Evolutionary conservation across 2,797 vertebrate genomes (phyloP).

Genomic region (Spondyliosoma cantharus): DNA sequence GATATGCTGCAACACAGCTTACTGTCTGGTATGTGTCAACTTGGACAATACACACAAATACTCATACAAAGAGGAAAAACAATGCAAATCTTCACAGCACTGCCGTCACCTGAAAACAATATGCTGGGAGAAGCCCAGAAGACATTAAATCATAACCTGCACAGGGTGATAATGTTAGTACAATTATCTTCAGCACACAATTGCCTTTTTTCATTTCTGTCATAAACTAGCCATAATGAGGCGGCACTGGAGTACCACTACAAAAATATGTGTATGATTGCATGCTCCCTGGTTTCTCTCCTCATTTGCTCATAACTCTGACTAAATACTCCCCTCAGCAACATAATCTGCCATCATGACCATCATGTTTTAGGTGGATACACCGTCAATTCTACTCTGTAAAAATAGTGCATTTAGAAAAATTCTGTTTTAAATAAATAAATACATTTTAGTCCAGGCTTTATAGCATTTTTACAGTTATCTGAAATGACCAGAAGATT

Average conservation of each 20-base stretch:
- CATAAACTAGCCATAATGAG: constrained; percentile 74
- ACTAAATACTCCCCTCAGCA: constrained; percentile 61
- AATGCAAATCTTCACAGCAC: constrained; percentile 1
- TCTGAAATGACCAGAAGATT: background rate
- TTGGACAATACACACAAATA: background rate
- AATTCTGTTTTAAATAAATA: background rate
- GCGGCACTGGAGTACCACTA: constrained; percentile 62
- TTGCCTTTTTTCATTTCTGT: constrained; percentile 42
- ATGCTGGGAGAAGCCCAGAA: background rate
- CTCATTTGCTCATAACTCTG: constrained; percentile 48
- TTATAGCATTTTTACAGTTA: background rate
- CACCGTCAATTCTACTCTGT: background rate
- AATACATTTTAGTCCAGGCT: background rate
- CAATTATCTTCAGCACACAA: constrained; percentile 60
- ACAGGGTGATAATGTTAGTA: constrained; percentile 33
- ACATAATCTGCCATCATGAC: constrained; percentile 33
- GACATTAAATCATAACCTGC: constrained; percentile 19
- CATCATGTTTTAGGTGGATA: constrained; percentile 2
- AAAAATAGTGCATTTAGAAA: constrained; percentile 29
- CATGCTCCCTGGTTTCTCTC: constrained; percentile 47
- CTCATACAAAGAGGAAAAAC: background rate
- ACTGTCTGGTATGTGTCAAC: background rate
- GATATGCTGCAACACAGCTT: background rate
- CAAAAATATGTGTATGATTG: constrained; percentile 61
- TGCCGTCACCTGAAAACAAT: background rate